Base-by-base conservation (phyloP, 2,888 invertebrate species). In the Chaitophorus viminalis region DNA sequence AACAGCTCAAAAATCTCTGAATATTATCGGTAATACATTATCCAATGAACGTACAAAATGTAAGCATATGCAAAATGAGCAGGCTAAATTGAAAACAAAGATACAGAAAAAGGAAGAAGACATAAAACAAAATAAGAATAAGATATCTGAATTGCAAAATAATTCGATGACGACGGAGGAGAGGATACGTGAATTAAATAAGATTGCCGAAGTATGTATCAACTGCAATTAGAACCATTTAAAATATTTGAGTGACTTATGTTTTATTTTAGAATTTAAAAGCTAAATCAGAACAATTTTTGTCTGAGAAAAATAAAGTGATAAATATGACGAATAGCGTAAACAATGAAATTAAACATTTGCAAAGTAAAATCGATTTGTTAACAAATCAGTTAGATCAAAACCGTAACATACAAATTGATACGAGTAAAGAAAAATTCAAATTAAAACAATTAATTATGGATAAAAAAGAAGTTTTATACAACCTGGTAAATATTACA, bases 391-490 rank as follows among this genome's bases (percentile, higher is more conserved):
- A 81, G n/a, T 74, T 87, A 46, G 74, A 89, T 70, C 77, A 70
- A 36, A 85, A 29, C 29, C 84, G 76, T 54, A 87, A 74, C 46
- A 70, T 74, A 76, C 88, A 88, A 76, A 65, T 54, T 31, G 3
- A 31, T n/a, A 72, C 78, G 25, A 76, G 52, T 68, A 77, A 65
- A 84, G 84, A 89, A 76, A 74, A 85, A 82, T 77, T 60, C 91
- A 90, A 31, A 90, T 92, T n/a, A 92, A 93, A 90, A 93, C 92
- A 88, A 92, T 65, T 92, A 68, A 90, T 94, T n/a, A 92, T 92
- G 90, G 92, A 90, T 76, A 93, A 93, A 89, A 94, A 94, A 89
- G 95, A 95, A 91, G 91, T 93, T 0, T 91, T 94, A 17, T 95
- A 95, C 90, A 92, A 92, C 70, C 91, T 94, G 91, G 94, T 94